phyloP scores from a whole-genome alignment of 2,113 vertebrate species.

The Cheirogaleus medius region DNA sequence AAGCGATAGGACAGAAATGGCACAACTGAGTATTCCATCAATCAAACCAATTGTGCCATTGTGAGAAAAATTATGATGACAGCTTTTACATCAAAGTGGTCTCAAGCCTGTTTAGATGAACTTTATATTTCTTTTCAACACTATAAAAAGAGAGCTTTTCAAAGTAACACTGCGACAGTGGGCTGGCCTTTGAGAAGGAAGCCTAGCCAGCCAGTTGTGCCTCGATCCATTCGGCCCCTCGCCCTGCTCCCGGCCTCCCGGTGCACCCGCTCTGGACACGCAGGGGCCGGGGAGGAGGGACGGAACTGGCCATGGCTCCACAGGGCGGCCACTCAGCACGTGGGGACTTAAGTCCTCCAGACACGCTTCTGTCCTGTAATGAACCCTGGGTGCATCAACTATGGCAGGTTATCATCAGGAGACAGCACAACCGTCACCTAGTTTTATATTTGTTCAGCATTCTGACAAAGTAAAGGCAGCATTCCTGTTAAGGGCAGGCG shows the following conservation, averaged over 20 bases:
- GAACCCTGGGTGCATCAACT: neutral
- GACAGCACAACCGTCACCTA: slow-evolving; percentile 31
- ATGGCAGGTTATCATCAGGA: neutral
- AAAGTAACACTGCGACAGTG: neutral
- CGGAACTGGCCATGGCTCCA: neutral
- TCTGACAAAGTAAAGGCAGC: slow-evolving; percentile 76
- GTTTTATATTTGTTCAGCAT: slow-evolving; percentile 19
- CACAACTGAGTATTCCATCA: neutral
- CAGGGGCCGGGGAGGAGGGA: neutral
- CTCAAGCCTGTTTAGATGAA: neutral
- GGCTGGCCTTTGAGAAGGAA: neutral
- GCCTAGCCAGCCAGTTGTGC: neutral
- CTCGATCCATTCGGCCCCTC: rapidly evolving
- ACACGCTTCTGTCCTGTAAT: neutral
- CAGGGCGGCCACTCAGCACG: neutral
- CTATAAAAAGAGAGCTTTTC: neutral
- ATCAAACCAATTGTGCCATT: neutral
- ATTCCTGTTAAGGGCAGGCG: slow-evolving; percentile 53
- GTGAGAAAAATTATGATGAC: neutral
- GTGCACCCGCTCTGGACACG: neutral
- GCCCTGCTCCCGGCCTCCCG: rapidly evolving
- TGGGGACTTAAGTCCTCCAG: neutral
- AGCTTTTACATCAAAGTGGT: neutral
- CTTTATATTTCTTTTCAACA: neutral
- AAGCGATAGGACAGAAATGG: neutral